Base-by-base conservation (phyloP, 1,140 invertebrate species). In the Alviniconcha marisindica region DNA sequence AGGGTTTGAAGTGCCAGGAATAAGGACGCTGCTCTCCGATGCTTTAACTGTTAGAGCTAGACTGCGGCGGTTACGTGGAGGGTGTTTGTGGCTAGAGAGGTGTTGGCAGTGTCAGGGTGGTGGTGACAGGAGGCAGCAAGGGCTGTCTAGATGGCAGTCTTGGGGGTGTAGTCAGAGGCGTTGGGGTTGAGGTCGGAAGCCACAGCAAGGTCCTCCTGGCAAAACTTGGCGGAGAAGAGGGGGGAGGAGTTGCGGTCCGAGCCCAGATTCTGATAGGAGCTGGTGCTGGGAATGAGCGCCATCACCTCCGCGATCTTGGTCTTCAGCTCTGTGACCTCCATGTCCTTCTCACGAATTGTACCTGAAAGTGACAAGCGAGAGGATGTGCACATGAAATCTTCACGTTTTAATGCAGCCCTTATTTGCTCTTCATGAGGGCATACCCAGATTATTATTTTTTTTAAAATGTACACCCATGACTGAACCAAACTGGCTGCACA, bases 291-390 rank as follows among this genome's bases (percentile, higher is more conserved):
- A 96, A 98, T 97, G 83, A 98, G 96, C 54, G 97, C 97, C 92
- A 98, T 94, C 88, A 98, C 96, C 94, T 99, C 97, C 76, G 97
- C 97, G 88, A 92, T 89, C 93, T 97, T 97, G 79, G 95, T 95
- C 93, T 98, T 98, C 87, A 98, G 94, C 90, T 97, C 96, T 89
- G 96, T 96, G 86, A 98, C 96, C 93, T 98, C 97, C 92, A 96
- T 96, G 86, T 98, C 97, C 94, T 97, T 96, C 86, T 95, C 94
- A 85, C 95, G 94, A 89, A 97, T 95, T 88, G 96, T 89, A 93
- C 93, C 97, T 98, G 91, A 31, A 93, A 83, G 87, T 71, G 51
- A 82, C 21, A 76, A n/a, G n/a, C n/a, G n/a, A n/a, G n/a, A n/a
- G n/a, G n/a, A n/a, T n/a, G n/a, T n/a, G n/a, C n/a, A n/a, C n/a